Conservation (phyloP, 2,797 vertebrate species). For the Schizothorax lantsangensis region DNA sequence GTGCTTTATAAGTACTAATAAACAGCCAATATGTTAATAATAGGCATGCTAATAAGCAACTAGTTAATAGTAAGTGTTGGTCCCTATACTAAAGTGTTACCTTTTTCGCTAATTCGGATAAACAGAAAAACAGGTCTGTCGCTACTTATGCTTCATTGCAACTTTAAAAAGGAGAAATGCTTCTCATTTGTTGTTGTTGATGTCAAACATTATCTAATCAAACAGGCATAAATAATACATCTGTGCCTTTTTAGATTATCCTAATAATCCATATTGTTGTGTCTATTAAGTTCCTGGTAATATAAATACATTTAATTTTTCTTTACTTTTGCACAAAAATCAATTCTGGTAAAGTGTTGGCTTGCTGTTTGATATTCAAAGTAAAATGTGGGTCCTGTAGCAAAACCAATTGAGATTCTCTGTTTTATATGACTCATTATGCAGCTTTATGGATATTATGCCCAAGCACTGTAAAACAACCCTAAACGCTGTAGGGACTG, state of each 20-base stretch:
- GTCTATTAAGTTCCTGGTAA: neutral
- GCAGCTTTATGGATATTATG: neutral
- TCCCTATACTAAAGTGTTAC: no score
- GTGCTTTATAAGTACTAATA: no score
- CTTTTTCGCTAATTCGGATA: neutral
- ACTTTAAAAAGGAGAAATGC: neutral
- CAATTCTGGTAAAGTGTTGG: neutral
- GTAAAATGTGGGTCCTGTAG: neutral
- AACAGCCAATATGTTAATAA: no score
- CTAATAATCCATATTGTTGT: neutral
- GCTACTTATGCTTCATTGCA: neutral
- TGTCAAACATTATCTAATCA: neutral
- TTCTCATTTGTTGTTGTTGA: neutral
- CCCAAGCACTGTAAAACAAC: conserved; percentile 17
- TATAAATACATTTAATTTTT: neutral
- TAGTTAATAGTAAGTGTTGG: no score
- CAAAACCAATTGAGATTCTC: neutral
- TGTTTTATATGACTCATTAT: neutral
- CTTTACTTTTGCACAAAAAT: neutral
- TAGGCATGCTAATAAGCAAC: no score
- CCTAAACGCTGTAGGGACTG: neutral
- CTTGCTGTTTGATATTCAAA: neutral
- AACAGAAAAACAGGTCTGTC: neutral
- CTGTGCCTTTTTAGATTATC: neutral
- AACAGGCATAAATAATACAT: neutral